phyloP scores from a whole-genome alignment of 1,140 invertebrate species.

The Glossosoma conforme region DNA sequence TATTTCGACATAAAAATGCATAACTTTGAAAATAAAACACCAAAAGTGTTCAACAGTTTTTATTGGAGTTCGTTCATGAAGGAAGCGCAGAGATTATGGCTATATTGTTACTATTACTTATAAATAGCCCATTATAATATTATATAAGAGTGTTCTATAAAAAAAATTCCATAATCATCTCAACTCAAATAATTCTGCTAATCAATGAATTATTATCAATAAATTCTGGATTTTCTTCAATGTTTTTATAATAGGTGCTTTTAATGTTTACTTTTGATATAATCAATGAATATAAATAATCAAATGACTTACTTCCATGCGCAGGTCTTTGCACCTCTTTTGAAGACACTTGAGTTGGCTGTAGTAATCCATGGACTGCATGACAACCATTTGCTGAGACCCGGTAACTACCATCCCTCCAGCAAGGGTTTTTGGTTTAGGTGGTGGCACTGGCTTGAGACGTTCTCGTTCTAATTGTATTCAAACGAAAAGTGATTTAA shows the following conservation, averaged over 20 bases:
- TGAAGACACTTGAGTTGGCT: constrained; percentile 78
- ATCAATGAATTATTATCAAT: no score
- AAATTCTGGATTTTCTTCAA: no score
- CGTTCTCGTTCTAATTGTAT: constrained; percentile 67
- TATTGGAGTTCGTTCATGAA: no score
- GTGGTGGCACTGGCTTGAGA: constrained; percentile 77
- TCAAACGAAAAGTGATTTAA: no score
- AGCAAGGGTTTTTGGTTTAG: constrained; percentile 72
- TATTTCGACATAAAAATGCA: no score
- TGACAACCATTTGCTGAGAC: constrained; percentile 44
- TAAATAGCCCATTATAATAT: neutral
- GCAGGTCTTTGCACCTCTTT: constrained; percentile 85
- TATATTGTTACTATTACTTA: no score
- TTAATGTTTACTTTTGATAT: neutral
- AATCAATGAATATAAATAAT: neutral
- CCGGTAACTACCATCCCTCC: constrained; percentile 33
- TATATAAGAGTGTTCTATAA: no score
- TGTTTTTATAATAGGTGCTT: neutral
- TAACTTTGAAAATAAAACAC: no score
- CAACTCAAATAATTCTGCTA: no score
- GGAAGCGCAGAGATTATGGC: no score
- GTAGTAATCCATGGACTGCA: constrained; percentile 52
- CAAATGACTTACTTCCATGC: constrained; percentile 66
- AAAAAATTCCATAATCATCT: no score
- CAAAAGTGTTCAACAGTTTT: no score